These are phyloP conservation scores for Ametastegia equiseti DNA, from an alignment of 2,888 invertebrate species.

Conservation along the genomic window DNA sequence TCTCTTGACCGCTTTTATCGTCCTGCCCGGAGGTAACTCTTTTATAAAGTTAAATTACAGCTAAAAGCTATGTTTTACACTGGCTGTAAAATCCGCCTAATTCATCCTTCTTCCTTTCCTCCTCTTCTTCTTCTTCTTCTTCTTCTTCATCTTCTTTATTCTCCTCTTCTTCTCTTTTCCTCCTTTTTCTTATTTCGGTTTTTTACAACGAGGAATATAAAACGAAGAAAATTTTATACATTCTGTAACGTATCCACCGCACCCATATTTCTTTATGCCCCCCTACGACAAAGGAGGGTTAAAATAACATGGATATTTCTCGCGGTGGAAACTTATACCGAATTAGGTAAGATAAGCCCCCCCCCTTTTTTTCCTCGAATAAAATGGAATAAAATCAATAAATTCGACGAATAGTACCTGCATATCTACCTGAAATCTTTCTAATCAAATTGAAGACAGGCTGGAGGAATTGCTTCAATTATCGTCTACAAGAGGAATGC, in stretches of 20 bases:
- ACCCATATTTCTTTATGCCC: not conserved
- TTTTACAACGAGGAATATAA: slow-evolving; percentile 30
- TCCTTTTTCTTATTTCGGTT: not conserved
- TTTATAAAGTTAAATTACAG: slow-evolving; percentile 69
- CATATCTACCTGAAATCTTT: too few species aligned
- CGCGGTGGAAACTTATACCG: not conserved
- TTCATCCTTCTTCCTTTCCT: slow-evolving; percentile 8
- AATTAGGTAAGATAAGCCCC: not conserved
- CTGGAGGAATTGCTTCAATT: not conserved
- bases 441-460: too few species aligned
- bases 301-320: not conserved
- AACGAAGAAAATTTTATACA: slow-evolving; percentile 11
- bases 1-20: not conserved
- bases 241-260: not conserved
- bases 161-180: not conserved
- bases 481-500: not conserved
- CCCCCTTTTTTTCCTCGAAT: not conserved
- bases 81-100: slow-evolving; percentile 51
- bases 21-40: slow-evolving; percentile 49
- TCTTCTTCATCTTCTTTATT: not conserved
- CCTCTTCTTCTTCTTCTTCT: not conserved
- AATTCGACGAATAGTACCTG: too few species aligned
- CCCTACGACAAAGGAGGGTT: not conserved
- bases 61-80: slow-evolving; percentile 71
- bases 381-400: not conserved